Evolutionary conservation across 2,113 vertebrate species (phyloP), one percentile per base, ranked within the genome.

Genomic region (Papio anubis): DNA sequence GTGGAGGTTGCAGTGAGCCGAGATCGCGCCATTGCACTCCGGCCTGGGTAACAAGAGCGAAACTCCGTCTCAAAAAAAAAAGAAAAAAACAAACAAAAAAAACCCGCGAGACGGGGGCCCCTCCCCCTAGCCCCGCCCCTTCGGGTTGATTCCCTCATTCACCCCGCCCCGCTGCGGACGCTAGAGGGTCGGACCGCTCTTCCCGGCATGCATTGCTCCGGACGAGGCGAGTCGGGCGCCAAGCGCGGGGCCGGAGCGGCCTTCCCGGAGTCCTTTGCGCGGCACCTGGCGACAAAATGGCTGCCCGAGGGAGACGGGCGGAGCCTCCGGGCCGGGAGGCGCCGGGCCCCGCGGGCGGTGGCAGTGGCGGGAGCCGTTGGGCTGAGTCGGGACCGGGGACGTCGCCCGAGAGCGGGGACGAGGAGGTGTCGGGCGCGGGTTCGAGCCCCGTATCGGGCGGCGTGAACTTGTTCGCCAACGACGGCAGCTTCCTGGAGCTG

Each of bases 401-500:
- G 61, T 98, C 97, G 20, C 96, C 97, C 25, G 97, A 97, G 88
- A 98, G 97, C 73, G 98, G 97, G 5, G 96, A 98, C 70, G 97
- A 92, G n/a, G 97, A 97, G 73, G 96, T 82, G 93, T 97, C 94
- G 59, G 94, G 94, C 30, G 95, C 88, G 50, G 87, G 96, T 61
- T 97, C 97, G 80, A 97, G 94, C 81, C 94, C 97, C 9, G 89
- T 97, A 83, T 97, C 98, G 43, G 97, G 98, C 55, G 99, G 98
- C 32, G 98, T 99, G n/a, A 99, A 99, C 98, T 99, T 97, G 38
- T 99, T 99, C 98, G 99, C 99, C 57, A 99, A 99, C 98, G 99
- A 99, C 93, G 99, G 99, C 97, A 99, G 99, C 98, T 99, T 99
- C 98, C 98, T 99, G 99, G 99, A 99, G 98, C 99, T 99, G 94